Evolutionary conservation across 2,888 invertebrate species (phyloP), one percentile per base, ranked within the genome.

Genomic region (Cantharis flavilabris): DNA sequence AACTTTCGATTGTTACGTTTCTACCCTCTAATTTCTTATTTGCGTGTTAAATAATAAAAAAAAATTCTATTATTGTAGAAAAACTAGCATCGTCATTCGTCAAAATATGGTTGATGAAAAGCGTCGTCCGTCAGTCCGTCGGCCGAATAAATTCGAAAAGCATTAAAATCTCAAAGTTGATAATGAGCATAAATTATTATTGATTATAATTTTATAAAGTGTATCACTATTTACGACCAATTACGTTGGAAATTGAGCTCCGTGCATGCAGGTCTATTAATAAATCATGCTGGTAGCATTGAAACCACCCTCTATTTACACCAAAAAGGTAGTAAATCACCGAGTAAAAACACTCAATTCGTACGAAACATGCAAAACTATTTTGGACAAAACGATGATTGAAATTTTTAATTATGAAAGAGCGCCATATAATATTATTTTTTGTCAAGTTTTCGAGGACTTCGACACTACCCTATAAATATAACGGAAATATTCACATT

Each of bases 221-320:
- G 81, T 82, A 81, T 78, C 80, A 82, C 83, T 82, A 84, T 84
- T 84, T 81, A 83, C 81, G 79, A 81, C 81, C 83, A 83, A 84
- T 84, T 84, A 84, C 82, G 81, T 82, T 83, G 80, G 81, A 83
- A 84, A 84, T 80, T 81, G 83, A 83, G 82, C 81, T 81, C 78
- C 75, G 76, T 80, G 79, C 76, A 76, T 77, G 77, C 70, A 74
- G 69, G 76, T 81, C 81, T 81, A 81, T 83, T 81, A 82, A 84
- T 84, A 84, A 84, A 84, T 84, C 83, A 83, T 83, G 80, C 80
- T 77, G 80, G 80, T 81, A 81, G 28, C 28, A 63, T 79, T 73
- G 79, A 80, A 78, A 80, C 82, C 79, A 75, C 79, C 78, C 76
- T 71, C 74, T 81, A 80, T 82, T 82, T 81, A 80, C 76, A 70